Evolutionary conservation across 2,888 invertebrate species (phyloP).

Genomic region (Tyria jacobaeae): DNA sequence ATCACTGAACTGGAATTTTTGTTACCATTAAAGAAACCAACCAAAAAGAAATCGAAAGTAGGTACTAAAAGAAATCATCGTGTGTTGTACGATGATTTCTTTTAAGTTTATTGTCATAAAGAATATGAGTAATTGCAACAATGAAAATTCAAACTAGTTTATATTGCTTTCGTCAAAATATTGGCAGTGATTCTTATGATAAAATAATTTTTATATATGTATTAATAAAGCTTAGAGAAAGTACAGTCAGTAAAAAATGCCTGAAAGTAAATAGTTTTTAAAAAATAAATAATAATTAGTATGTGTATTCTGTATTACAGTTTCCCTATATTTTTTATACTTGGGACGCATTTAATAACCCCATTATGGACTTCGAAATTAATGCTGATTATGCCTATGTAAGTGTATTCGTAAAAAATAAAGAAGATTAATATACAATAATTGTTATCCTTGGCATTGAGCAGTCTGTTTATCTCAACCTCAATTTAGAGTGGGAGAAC

Average conservation of each 20-base stretch:
- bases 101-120: slow-evolving; percentile 31
- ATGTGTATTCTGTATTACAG: too few relatives aligned
- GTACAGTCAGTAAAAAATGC: slow-evolving; percentile 50
- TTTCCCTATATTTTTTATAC: too few relatives aligned
- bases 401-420: too few relatives aligned
- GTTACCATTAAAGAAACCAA: slow-evolving; percentile 32
- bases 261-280: background rate
- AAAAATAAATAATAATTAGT: background rate
- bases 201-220: slow-evolving; percentile 55
- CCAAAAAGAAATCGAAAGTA: slow-evolving; percentile 48
- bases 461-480: too few relatives aligned
- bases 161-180: slow-evolving; percentile 9
- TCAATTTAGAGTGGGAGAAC: too few relatives aligned
- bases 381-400: too few relatives aligned
- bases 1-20: slow-evolving; percentile 23
- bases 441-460: too few relatives aligned
- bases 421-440: too few relatives aligned
- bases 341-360: too few relatives aligned
- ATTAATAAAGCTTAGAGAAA: slow-evolving; percentile 46
- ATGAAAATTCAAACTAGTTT: slow-evolving; percentile 20
- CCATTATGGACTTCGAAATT: too few relatives aligned
- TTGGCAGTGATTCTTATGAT: slow-evolving; percentile 21
- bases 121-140: slow-evolving; percentile 32
- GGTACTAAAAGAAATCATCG: slow-evolving; percentile 37
- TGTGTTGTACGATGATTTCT: too few relatives aligned